These are phyloP conservation scores for Palloptera scutellata DNA, from an alignment of 2,888 invertebrate genomes.

Conservation along the genomic window DNA sequence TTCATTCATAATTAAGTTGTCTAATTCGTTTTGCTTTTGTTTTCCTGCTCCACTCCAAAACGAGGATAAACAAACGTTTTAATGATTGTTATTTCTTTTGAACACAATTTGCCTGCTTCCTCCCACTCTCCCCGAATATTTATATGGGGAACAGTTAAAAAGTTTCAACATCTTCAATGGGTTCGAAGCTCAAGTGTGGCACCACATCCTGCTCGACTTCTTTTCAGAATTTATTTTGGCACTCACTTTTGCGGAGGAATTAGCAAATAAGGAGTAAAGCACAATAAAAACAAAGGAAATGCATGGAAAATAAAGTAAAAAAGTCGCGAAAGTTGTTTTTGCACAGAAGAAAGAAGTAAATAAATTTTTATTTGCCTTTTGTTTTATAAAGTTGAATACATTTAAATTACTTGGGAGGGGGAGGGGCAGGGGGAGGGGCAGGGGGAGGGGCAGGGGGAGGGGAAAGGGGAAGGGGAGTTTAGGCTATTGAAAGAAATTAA, in stretches of 20 bases:
- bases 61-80: constrained; percentile 46
- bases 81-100: constrained; percentile 55
- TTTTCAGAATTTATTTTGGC: constrained; percentile 9
- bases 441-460: neutral
- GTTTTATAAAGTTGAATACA: constrained; percentile 23
- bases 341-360: constrained; percentile 23
- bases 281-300: constrained; percentile 16
- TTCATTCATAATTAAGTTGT: constrained; percentile 59
- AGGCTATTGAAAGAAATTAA: neutral
- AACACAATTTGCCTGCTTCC: constrained; percentile 34
- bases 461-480: neutral
- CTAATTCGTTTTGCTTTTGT: constrained; percentile 54
- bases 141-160: constrained; percentile 7
- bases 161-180: constrained; percentile 6
- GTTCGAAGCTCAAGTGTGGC: neutral
- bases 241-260: constrained; percentile 25
- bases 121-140: neutral
- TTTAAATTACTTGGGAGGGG: neutral
- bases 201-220: neutral
- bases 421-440: neutral
- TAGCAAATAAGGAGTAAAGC: constrained; percentile 25
- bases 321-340: constrained; percentile 16
- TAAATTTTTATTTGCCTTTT: constrained; percentile 33
- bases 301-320: neutral
- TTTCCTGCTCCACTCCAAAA: constrained; percentile 19